Evolutionary conservation across 1,140 invertebrate species (phyloP), one percentile per base, ranked within the genome.

Genomic region (Lepidurus packardi): DNA sequence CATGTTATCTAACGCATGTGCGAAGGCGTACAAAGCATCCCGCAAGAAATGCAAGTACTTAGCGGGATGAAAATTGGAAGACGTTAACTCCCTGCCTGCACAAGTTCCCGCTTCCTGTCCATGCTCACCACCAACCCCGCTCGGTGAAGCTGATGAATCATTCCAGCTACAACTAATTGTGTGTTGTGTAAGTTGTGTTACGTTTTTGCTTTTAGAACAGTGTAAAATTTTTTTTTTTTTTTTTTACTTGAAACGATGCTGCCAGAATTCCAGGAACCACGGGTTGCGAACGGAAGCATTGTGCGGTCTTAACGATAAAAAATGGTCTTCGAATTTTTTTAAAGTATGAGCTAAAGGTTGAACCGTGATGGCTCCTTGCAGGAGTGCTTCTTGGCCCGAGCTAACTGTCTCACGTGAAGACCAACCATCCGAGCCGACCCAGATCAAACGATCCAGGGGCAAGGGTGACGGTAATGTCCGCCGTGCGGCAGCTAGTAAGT

Each of bases 221-320:
- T 34, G 34, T 34, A 2, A 34, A 2, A 34, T 34, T 34, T n/a
- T n/a, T n/a, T 4, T 34, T 34, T 34, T 34, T 34, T 6, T n/a
- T 65, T 77, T 80, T 81, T 87, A 88, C 45, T 82, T 78, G 80
- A 91, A 91, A 75, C 89, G 86, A 13, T 87, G 85, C 65, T 87
- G 84, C 91, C 91, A 92, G 80, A 89, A 89, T 82, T 92, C 91
- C 1, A 82, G 79, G 78, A 91, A 91, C 91, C 88, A 89, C 1
- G 88, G 88, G 82, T 89, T 87, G 7, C 84, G 79, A 2, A 76
- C 73, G 24, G 83, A 81, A 77, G 85, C 85, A 0, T 82, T 80
- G 43, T 75, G 80, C 0, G 85, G 82, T 1, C 75, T 82, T 11
- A 89, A 81, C n/a, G 74, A 80, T 0, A 81, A 85, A 78, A 89